phyloP scores from a whole-genome alignment of 2,797 vertebrate species.

The Todus mexicanus region DNA sequence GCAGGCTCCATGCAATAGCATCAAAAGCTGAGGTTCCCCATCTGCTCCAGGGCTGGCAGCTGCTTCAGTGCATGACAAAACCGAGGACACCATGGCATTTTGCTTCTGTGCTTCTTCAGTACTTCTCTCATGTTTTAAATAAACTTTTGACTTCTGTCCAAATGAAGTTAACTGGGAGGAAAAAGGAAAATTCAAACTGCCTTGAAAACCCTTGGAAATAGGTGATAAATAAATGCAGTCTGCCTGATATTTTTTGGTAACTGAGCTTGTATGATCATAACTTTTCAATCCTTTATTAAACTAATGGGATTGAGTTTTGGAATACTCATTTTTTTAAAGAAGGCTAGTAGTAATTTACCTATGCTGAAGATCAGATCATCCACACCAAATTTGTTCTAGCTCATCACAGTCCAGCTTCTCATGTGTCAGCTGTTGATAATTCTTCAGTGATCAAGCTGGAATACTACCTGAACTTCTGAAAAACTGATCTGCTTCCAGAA shows the following conservation, averaged over 20 bases:
- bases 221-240: conserved; percentile 61
- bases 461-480: background rate
- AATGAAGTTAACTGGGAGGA: conserved; percentile 43
- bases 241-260: conserved; percentile 29
- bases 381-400: conserved; percentile 43
- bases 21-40: background rate
- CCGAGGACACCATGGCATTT: conserved; percentile 7
- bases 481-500: background rate
- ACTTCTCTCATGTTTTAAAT: conserved; percentile 67
- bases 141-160: conserved; percentile 60
- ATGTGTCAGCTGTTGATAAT: conserved; percentile 27
- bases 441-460: conserved; percentile 45
- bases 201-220: conserved; percentile 66
- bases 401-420: conserved; percentile 48
- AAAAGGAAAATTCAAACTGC: conserved; percentile 48
- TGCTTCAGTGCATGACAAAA: conserved; percentile 15
- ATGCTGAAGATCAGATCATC: conserved; percentile 29
- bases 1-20: background rate
- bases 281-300: conserved; percentile 68
- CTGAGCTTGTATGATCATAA: conserved; percentile 39
- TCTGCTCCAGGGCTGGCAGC: background rate
- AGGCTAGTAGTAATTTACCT: conserved; percentile 42
- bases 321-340: conserved; percentile 36
- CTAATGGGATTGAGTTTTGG: conserved; percentile 43
- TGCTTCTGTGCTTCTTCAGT: conserved; percentile 54